These are phyloP conservation scores for Adelges cooleyi DNA, from an alignment of 1,140 invertebrate species.

Conservation along the genomic window DNA sequence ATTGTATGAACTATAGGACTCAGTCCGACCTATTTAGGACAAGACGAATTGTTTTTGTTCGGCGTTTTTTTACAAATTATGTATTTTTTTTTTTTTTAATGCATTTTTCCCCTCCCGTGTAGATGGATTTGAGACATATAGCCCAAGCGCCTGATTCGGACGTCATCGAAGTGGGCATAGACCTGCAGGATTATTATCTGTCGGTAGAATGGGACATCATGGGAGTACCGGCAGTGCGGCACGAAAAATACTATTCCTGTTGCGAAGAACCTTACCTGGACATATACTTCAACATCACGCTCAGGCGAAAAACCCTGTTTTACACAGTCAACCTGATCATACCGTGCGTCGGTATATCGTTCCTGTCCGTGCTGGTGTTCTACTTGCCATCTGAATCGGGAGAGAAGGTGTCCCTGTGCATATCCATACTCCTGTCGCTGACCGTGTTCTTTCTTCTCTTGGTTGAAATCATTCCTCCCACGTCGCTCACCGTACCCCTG, in stretches of 20 bases:
- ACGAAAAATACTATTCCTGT: conserved; percentile 81
- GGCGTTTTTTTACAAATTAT: too few relatives aligned
- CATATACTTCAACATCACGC: conserved; percentile 95
- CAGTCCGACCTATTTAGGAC: too few relatives aligned
- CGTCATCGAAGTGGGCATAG: conserved; percentile 77
- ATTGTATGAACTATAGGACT: too few relatives aligned
- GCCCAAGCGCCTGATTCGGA: conserved; percentile 67
- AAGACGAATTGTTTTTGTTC: too few relatives aligned
- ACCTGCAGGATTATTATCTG: conserved; percentile 86
- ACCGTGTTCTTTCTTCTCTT: conserved; percentile 98
- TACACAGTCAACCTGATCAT: conserved; percentile 94
- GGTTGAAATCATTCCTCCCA: conserved; percentile 98
- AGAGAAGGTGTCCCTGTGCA: conserved; percentile 93
- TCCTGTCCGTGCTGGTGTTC: conserved; percentile 95
- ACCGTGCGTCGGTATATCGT: conserved; percentile 91
- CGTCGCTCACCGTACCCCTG: conserved; percentile 91
- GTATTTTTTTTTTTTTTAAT: too few relatives aligned
- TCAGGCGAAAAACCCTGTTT: conserved; percentile 91
- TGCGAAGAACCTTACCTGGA: conserved; percentile 81
- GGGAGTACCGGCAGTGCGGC: conserved; percentile 75
- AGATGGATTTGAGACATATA: conserved; percentile 86
- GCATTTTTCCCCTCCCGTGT: conserved; percentile 36
- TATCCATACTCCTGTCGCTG: conserved; percentile 94
- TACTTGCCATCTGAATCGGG: conserved; percentile 96
- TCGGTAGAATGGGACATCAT: conserved; percentile 98